phyloP scores from a whole-genome alignment of 2,888 invertebrate genomes.

The Malachius bipustulatus region DNA sequence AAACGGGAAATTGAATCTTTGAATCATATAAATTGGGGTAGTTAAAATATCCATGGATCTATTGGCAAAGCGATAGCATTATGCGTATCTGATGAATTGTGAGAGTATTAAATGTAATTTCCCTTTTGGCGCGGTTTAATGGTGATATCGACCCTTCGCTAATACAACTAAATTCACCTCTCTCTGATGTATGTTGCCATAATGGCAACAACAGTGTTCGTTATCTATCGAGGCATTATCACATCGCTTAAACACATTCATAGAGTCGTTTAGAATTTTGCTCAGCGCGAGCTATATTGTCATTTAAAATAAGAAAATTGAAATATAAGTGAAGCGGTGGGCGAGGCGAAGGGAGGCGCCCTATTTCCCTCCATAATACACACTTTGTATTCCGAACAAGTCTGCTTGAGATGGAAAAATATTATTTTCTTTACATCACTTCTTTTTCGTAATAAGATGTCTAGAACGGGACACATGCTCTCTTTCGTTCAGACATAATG shows the following conservation, averaged over 20 bases:
- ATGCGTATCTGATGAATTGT: too few species aligned
- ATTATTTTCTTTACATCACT: slow-evolving; percentile 35
- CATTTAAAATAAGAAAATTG: slow-evolving; percentile 33
- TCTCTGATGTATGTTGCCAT: too few species aligned
- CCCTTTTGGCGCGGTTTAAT: too few species aligned
- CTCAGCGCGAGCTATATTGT: slow-evolving; percentile 24
- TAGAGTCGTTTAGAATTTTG: slow-evolving; percentile 26
- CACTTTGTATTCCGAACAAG: slow-evolving; percentile 35
- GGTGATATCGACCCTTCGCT: too few species aligned
- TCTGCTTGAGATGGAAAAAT: slow-evolving; percentile 34
- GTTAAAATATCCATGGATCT: too few species aligned
- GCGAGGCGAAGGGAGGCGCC: slow-evolving; percentile 24
- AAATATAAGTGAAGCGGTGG: slow-evolving; percentile 30
- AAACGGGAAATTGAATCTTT: too few species aligned
- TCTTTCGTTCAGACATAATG: slow-evolving; percentile 1
- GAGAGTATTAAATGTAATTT: too few species aligned
- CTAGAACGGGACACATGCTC: slow-evolving; percentile 24
- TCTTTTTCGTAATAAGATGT: slow-evolving; percentile 32
- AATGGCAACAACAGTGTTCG: too few species aligned
- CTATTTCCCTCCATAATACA: slow-evolving; percentile 33
- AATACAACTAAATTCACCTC: too few species aligned
- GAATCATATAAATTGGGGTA: too few species aligned
- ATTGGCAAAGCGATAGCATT: too few species aligned
- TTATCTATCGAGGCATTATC: too few species aligned
- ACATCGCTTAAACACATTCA: slow-evolving; percentile 19